Conservation (phyloP, 1,140 invertebrate species). For the Bombus sylvicola region DNA sequence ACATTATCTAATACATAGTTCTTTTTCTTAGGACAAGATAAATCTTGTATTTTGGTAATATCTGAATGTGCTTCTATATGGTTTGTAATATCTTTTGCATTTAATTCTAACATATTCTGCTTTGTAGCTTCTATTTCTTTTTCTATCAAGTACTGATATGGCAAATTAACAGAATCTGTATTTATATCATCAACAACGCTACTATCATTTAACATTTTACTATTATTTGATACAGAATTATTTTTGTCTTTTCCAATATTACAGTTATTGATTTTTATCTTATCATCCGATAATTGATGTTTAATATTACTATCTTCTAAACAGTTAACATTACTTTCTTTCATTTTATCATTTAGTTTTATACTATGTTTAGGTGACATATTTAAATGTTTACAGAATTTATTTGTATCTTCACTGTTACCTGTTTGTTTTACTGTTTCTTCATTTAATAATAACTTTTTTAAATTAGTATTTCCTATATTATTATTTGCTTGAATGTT, state of each 20-base stretch:
- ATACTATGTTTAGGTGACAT: background rate
- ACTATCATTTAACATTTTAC: constrained; percentile 35
- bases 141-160: constrained; percentile 78
- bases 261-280: background rate
- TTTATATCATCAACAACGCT: constrained; percentile 45
- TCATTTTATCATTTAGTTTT: background rate
- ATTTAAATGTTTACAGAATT: background rate
- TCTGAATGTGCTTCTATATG: background rate
- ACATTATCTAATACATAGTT: constrained; percentile 36
- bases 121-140: constrained; percentile 73
- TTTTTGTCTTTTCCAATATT: background rate
- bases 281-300: background rate
- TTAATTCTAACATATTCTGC: background rate
- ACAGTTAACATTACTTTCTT: constrained; percentile 3
- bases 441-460: background rate
- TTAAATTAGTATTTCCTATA: background rate
- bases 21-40: constrained; percentile 11
- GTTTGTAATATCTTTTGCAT: background rate
- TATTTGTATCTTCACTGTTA: background rate
- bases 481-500: background rate
- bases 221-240: constrained; percentile 1
- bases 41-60: background rate
- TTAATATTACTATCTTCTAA: background rate
- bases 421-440: background rate
- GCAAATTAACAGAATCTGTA: constrained; percentile 71